These are phyloP conservation scores for Thunnus thynnus DNA, from an alignment of 2,113 vertebrate genomes.

Conservation along the genomic window DNA sequence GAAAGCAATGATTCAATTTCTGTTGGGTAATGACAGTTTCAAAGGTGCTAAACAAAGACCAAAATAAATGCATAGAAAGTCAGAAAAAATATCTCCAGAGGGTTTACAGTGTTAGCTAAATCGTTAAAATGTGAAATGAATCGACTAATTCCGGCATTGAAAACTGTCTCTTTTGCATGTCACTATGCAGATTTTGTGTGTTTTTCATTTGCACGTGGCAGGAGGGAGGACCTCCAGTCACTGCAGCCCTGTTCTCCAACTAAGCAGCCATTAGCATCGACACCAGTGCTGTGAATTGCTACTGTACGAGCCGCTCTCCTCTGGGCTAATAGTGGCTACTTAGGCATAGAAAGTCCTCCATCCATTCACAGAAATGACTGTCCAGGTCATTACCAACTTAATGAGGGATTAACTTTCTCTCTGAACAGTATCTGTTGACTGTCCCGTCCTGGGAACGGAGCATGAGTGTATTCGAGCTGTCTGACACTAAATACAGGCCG, in stretches of 20 bases:
- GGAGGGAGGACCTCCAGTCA: background rate
- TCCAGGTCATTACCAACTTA: constrained; percentile 73
- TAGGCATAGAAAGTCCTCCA: constrained; percentile 7
- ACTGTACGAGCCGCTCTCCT: constrained; percentile 50
- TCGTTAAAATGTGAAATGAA: constrained; percentile 25
- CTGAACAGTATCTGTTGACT: constrained; percentile 30
- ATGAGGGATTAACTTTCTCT: constrained; percentile 75
- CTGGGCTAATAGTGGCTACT: constrained; percentile 19
- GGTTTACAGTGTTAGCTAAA: constrained; percentile 19
- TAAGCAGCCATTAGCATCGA: constrained; percentile 62
- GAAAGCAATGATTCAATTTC: background rate
- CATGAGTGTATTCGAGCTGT: constrained; percentile 77
- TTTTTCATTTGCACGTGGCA: constrained; percentile 61
- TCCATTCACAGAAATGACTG: constrained; percentile 14
- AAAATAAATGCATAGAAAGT: too few relatives aligned
- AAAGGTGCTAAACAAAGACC: too few relatives aligned
- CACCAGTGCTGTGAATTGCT: constrained; percentile 56
- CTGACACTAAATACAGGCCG: constrained; percentile 50
- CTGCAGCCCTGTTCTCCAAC: constrained; percentile 1
- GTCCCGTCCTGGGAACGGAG: constrained; percentile 4
- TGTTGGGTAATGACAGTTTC: too few relatives aligned
- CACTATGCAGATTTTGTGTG: constrained; percentile 54
- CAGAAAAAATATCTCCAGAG: background rate
- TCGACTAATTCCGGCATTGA: constrained; percentile 25
- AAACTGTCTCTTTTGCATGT: constrained; percentile 2